Percentiles rank a stretch among this genome's conserved stretches.
These are phyloP conservation scores for Sesamia inferens DNA, from an alignment of 2,888 invertebrate species.

Conservation along the genomic window DNA sequence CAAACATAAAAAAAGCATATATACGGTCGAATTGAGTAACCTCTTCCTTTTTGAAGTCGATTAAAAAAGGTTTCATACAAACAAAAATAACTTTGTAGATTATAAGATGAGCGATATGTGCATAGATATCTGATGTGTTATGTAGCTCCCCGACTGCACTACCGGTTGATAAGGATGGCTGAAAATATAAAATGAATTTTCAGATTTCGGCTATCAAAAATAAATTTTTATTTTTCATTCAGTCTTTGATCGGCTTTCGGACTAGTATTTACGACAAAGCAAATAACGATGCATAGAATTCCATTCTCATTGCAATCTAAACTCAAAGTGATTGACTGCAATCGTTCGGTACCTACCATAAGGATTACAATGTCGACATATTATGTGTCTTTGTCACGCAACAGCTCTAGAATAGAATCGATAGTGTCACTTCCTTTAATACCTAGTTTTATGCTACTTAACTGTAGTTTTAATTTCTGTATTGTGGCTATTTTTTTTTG, in stretches of 20 bases:
- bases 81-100: too few relatives aligned
- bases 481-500: too few relatives aligned
- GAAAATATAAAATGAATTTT: conserved; percentile 25
- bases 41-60: too few relatives aligned
- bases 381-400: conserved; percentile 15
- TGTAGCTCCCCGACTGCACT: conserved; percentile 18
- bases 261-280: too few relatives aligned
- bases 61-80: too few relatives aligned
- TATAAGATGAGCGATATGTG: too few relatives aligned
- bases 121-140: not conserved
- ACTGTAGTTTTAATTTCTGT: not conserved
- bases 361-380: not conserved
- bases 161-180: conserved; percentile 31
- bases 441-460: conserved; percentile 1
- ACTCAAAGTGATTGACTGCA: not conserved
- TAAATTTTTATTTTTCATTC: not conserved
- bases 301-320: conserved; percentile 1
- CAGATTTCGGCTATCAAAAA: not conserved
- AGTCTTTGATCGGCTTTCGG: too few relatives aligned
- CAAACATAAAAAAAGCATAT: too few relatives aligned
- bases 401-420: conserved; percentile 4
- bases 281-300: not conserved
- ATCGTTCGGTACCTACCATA: not conserved
- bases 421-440: conserved; percentile 1
- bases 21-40: too few relatives aligned